Evolutionary conservation across 2,888 invertebrate species (phyloP).

Genomic region (Onthophagus sagittarius): DNA sequence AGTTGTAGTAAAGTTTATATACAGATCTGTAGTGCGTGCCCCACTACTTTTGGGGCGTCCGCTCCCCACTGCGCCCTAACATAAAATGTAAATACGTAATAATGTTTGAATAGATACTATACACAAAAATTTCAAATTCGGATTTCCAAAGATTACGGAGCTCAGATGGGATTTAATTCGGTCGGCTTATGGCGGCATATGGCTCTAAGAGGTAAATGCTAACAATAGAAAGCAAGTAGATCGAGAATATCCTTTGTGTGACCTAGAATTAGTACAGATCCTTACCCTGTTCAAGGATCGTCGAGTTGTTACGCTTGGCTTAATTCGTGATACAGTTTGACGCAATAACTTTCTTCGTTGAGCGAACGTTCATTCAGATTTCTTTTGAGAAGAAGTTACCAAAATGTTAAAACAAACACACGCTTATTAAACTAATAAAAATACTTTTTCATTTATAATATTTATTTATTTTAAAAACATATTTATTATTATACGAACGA

Average conservation of each 20-base stretch:
- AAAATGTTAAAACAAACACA: background rate
- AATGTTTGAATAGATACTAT: background rate
- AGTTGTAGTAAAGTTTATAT: slow-evolving; percentile 41
- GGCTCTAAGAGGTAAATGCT: slow-evolving; percentile 21
- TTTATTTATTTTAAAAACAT: no score
- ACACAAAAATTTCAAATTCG: background rate
- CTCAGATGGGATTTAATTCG: slow-evolving; percentile 17
- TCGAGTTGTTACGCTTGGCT: background rate
- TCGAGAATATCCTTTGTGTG: slow-evolving; percentile 33
- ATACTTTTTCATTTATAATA: no score
- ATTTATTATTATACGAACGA: no score
- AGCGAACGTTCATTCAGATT: background rate
- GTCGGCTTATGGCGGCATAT: slow-evolving; percentile 46
- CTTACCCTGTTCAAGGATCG: slow-evolving; percentile 17
- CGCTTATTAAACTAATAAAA: no score
- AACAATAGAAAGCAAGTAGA: slow-evolving; percentile 24
- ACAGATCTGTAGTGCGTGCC: background rate
- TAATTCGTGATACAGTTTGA: slow-evolving; percentile 10
- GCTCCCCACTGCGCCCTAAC: background rate
- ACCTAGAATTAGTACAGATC: slow-evolving; percentile 27
- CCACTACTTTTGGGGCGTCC: slow-evolving; percentile 6
- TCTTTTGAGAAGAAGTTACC: background rate
- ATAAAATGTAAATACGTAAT: background rate
- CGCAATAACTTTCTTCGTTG: slow-evolving; percentile 22
- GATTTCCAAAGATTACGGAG: background rate